Evolutionary conservation across 2,888 invertebrate genomes (phyloP), one percentile per base, ranked within the genome.

Genomic region (Ametastegia equiseti): DNA sequence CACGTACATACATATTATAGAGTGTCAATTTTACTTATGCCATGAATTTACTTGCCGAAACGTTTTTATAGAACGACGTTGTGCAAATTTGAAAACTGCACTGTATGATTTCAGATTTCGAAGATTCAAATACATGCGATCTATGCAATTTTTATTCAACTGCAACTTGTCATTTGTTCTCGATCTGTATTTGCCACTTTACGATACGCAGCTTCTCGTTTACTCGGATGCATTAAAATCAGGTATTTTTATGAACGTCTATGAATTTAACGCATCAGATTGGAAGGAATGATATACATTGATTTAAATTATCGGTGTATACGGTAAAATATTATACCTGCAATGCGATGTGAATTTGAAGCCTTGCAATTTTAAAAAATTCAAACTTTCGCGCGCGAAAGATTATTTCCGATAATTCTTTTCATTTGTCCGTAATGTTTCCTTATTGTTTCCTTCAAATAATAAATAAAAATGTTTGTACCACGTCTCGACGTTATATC

Each of bases 391-490:
- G 23, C 9, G 23, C 9, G 54, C 23, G 23, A 60, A 60, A 15
- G 0, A 60, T 30, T 60, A 60, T 60, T 60, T 30, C 9, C 30
- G 27, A 30, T 30, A 60, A 30, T 60, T 23, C 30, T 30, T 30
- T 30, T 60, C 30, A 60, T 60, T 60, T 30, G 30, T 60, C 11
- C 13, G 5, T 60, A n/a, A n/a, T 30, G 15, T 30, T 60, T 27
- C 27, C 11, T 30, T 9, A 60, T 60, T n/a, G 30, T 30, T 60
- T 30, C 30, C 60, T 30, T 60, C 11, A 30, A 4, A 15, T 60
- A 30, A 60, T 13, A 15, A 47, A 45, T 75, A 45, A 54, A 33
- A 36, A 75, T 75, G 36, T 75, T 75, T 36, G 36, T 75, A 75
- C 54, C 75, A 71, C 47, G 13, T 30, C 1, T 71, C 54, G 39